A percentile compares a stretch with the other conserved stretches of the same genome.
These are phyloP conservation scores for Temnothorax curvispinosus DNA, from an alignment of 1,140 invertebrate genomes.

Conservation along the genomic window DNA sequence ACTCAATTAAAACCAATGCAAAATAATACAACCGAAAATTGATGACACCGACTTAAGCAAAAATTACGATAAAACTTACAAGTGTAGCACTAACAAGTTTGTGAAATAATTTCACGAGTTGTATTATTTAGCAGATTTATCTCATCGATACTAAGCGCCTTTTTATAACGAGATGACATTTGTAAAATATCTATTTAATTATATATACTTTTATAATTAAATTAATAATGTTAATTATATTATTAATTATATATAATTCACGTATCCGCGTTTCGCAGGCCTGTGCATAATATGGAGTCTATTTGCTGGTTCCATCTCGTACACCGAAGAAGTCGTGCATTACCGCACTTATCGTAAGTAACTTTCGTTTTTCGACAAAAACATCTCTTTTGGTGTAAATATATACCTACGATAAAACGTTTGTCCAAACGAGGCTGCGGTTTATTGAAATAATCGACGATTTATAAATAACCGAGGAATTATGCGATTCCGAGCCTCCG, in stretches of 20 bases:
- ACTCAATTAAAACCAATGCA: not conserved
- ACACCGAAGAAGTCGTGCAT: slow-evolving; percentile 75
- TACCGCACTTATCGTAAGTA: slow-evolving; percentile 79
- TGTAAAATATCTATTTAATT: not conserved
- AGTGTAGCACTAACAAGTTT: not conserved
- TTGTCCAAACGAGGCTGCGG: no score
- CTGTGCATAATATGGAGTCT: slow-evolving; percentile 79
- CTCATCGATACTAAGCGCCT: not conserved
- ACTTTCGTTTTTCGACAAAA: not conserved
- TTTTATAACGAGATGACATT: not conserved
- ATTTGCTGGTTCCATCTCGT: slow-evolving; percentile 70
- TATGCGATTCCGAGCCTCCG: no score
- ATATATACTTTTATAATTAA: not conserved
- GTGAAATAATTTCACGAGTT: not conserved
- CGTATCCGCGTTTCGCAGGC: slow-evolving; percentile 73
- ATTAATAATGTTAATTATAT: not conserved
- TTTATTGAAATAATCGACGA: no score
- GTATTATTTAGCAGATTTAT: not conserved
- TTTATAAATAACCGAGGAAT: no score
- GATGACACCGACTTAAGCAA: not conserved
- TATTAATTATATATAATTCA: slow-evolving; percentile 4
- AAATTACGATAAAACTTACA: not conserved
- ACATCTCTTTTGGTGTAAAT: not conserved
- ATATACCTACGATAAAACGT: not conserved
- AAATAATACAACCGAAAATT: not conserved